Percentiles rank a stretch among this genome's conserved stretches.
phyloP scores from a whole-genome alignment of 2,113 vertebrate species.

The Ornithorhynchus anatinus region DNA sequence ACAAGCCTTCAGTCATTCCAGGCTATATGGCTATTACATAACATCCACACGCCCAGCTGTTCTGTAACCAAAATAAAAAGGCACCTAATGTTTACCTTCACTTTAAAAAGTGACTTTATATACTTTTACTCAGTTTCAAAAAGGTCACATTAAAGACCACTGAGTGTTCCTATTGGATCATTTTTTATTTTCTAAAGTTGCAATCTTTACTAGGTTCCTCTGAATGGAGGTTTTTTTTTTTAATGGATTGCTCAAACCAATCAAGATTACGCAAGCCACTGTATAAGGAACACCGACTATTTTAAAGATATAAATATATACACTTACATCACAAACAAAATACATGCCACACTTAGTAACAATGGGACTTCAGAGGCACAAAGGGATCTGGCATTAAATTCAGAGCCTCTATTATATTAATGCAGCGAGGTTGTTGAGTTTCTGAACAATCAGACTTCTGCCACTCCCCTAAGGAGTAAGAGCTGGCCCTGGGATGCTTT shows the following conservation, averaged over 20 bases:
- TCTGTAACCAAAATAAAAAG: constrained; percentile 9
- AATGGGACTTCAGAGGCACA: too few species aligned
- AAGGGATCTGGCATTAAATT: too few species aligned
- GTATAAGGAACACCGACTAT: too few species aligned
- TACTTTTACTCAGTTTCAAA: neutral
- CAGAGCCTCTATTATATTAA: too few species aligned
- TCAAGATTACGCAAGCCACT: too few species aligned
- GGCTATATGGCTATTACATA: constrained; percentile 30
- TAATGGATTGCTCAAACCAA: neutral
- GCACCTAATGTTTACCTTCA: constrained; percentile 37
- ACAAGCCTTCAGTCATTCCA: constrained; percentile 35
- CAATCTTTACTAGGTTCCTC: constrained; percentile 16
- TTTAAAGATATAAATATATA: too few species aligned
- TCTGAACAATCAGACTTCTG: too few species aligned
- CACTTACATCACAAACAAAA: too few species aligned
- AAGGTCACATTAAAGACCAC: constrained; percentile 40
- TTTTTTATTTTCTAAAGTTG: constrained; percentile 29
- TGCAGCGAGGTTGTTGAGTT: too few species aligned
- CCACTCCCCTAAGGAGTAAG: too few species aligned
- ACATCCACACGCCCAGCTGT: constrained; percentile 15
- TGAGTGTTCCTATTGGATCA: constrained; percentile 20
- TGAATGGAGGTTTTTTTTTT: constrained; percentile 10
- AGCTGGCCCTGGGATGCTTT: too few species aligned
- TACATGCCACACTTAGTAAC: too few species aligned
- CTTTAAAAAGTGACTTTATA: constrained; percentile 4